Percentiles rank a stretch among this genome's conserved stretches.
Evolutionary conservation across 2,888 invertebrate genomes (phyloP).

Genomic region (Phrixothrix hirtus): DNA sequence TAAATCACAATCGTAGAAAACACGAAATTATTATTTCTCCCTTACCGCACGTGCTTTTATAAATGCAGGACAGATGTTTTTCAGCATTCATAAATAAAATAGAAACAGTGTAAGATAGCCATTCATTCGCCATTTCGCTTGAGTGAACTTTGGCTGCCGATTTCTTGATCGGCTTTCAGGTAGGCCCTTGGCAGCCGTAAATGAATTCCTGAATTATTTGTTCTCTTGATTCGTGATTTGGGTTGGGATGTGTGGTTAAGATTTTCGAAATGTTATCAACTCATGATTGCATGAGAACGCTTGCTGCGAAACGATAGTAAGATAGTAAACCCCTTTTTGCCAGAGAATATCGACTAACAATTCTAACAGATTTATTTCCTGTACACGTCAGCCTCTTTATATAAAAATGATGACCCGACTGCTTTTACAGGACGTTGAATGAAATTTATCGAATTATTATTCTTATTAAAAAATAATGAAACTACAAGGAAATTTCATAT

Average conservation of each 20-base stretch:
- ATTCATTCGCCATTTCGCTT: slow-evolving; percentile 47
- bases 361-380: not conserved
- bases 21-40: too few species aligned
- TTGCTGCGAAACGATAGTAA: not conserved
- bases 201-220: slow-evolving; percentile 34
- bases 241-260: slow-evolving; percentile 16
- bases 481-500: too few species aligned
- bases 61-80: slow-evolving; percentile 42
- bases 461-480: too few species aligned
- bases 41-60: slow-evolving; percentile 42
- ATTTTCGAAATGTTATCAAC: slow-evolving; percentile 19
- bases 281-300: slow-evolving; percentile 11
- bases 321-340: not conserved
- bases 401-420: not conserved
- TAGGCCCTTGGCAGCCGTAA: slow-evolving; percentile 34
- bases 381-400: not conserved
- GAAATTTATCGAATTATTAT: too few species aligned
- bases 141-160: slow-evolving; percentile 43
- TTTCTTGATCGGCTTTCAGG: slow-evolving; percentile 42
- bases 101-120: slow-evolving; percentile 48
- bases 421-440: too few species aligned
- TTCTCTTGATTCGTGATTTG: slow-evolving; percentile 18
- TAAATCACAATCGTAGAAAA: too few species aligned
- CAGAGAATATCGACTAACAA: not conserved
- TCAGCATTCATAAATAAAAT: slow-evolving; percentile 48